Evolutionary conservation across 1,140 invertebrate species (phyloP), one percentile per base, ranked within the genome.

Genomic region (Drosophila chauvacae): DNA sequence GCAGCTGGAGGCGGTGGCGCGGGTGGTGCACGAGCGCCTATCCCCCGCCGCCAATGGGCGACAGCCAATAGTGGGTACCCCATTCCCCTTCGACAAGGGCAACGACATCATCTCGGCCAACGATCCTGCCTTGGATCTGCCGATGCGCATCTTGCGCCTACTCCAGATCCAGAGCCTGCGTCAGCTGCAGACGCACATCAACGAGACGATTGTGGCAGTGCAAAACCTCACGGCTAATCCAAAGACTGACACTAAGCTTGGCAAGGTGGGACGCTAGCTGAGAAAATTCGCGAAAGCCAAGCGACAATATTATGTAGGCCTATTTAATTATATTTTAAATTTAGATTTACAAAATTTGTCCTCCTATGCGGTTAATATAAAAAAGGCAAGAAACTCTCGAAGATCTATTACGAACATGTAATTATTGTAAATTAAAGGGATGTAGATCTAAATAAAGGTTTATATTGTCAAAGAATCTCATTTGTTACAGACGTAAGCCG

Each of bases 161-260:
- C 92, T 99, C 5, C 98, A 98, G 92, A 96, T 99, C 76, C 96
- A 97, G 85, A 97, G 99, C 92, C 93, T 99, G 9, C 94, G 98
- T 76, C 95, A 98, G 74, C 94, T 99, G 26, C 98, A 99, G 93
- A 99, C 98, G 0, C 95, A 95, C 86, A 98, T 99, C 41, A 99
- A 99, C 93, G 97, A 98, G 93, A 95, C 96, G 4, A 96, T 99
- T 90, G 98, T 99, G 4, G 94, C 95, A 63, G 97, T 98, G 2
- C 98, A 99, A 94, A 95, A 93, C 68, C 94, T 99, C 7, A 99
- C 98, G 16, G 98, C 98, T 10, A 96, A 99, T 95, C 98, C 98
- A 13, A 98, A 98, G 94, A 99, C 98, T 84, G 98, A 99, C 91
- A 98, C 97, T 4, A 96, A 95, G 92, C 94, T 99, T 28, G 98